Evolutionary conservation across 2,797 vertebrate genomes (phyloP), one percentile per base, ranked within the genome.

Genomic region (Rhinichthys osculus): DNA sequence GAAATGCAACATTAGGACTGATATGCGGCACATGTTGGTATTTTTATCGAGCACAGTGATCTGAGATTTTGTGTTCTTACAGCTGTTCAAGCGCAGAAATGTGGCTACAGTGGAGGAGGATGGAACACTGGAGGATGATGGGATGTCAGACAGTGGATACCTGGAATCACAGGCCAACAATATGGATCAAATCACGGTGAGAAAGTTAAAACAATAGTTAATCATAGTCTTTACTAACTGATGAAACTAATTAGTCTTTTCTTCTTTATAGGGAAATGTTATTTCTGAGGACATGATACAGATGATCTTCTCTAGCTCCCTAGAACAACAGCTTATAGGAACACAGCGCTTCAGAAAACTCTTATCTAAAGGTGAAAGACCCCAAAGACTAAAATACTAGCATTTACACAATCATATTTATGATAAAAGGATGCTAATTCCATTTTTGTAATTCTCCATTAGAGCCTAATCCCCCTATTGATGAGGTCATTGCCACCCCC

Each of bases 61-160:
- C 52, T 87, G 67, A 84, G 81, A 50, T 11, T 85, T 10, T 85
- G 30, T 84, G 38, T 64, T 87, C 8, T 59, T 85, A 4, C 73
- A 99, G 98, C 94, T 99, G 90, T 99, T 99, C 88, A 99, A 99
- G 90, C 95, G 98, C 87, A 97, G 98, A 93, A 99, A 99, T 95
- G 98, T 99, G 90, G 97, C 97, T 81, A 98, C 97, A 16, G 97
- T 96, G 90, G 97, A 98, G 82, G 97, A 98, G 88, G 94, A 94
- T 73, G 93, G 94, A 38, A 91, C 95, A 88, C 90, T 96, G 0
- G 98, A 99, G 84, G 98, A 98, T 19, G 98, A 99, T 89, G 96
- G 97, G 78, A 99, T 99, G 98, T 97, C 96, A 2, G 98, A 99
- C 92, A 98, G 97, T 7, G 97, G 97, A 87, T 97, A 96, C 92